Evolutionary conservation across 2,113 vertebrate genomes (phyloP).

Genomic region (Willisornis vidua): DNA sequence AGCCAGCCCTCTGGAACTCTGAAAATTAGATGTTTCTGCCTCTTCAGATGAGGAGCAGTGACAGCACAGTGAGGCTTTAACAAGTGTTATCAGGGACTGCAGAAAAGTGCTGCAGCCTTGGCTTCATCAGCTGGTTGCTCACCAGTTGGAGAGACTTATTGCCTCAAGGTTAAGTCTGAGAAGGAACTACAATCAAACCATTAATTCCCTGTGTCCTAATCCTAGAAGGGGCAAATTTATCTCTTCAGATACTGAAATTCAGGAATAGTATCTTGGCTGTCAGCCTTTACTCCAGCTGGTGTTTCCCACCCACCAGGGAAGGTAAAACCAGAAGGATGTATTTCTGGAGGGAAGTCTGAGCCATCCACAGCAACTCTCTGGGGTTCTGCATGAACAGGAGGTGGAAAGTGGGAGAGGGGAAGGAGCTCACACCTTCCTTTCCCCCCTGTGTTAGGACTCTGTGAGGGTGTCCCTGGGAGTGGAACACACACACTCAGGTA

Average conservation of each 20-base stretch:
- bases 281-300: background rate
- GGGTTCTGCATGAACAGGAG: background rate
- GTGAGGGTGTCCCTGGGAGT: background rate
- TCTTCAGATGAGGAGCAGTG: background rate
- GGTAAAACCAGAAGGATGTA: background rate
- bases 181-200: background rate
- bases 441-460: accelerated
- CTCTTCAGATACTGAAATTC: background rate
- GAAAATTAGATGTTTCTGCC: background rate
- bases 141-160: background rate
- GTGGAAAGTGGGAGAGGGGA: background rate
- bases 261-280: background rate
- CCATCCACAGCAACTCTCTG: accelerated
- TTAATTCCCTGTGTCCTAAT: background rate
- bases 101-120: background rate
- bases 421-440: background rate
- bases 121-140: background rate
- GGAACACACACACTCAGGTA: background rate
- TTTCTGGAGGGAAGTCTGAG: background rate
- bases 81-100: background rate
- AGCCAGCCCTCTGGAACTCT: background rate
- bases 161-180: background rate
- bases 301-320: background rate
- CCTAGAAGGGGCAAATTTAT: background rate
- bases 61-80: background rate